Conservation (phyloP, 2,113 vertebrate species). For the Sturnus vulgaris region DNA sequence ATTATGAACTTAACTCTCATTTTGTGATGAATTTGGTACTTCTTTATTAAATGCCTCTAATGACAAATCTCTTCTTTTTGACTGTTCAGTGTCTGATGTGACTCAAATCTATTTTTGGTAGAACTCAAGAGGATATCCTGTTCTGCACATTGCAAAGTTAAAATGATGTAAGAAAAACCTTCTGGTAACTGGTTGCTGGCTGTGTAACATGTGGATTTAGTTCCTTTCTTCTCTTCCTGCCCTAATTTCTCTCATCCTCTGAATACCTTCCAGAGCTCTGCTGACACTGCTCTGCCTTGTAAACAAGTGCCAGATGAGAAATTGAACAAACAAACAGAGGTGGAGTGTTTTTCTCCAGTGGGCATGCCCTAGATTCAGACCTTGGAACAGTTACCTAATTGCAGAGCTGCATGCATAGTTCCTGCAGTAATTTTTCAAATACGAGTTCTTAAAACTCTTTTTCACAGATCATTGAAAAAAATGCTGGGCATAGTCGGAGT, state of each 20-base stretch:
- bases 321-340: not conserved
- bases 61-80: not conserved
- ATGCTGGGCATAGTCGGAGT: conserved; percentile 87
- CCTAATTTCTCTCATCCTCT: not conserved
- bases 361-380: not conserved
- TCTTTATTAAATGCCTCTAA: not conserved
- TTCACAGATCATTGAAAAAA: conserved; percentile 92
- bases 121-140: not conserved
- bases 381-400: not conserved
- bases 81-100: not conserved
- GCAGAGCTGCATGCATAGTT: not conserved
- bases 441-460: not conserved
- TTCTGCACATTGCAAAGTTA: not conserved
- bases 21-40: not conserved
- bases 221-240: conserved; percentile 15
- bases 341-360: not conserved
- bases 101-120: not conserved
- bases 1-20: not conserved
- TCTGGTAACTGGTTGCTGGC: not conserved
- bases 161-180: not conserved
- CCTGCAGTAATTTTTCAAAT: not conserved
- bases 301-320: not conserved
- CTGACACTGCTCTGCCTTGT: not conserved
- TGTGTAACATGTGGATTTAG: not conserved
- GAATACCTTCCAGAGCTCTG: not conserved